phyloP scores from a whole-genome alignment of 2,113 vertebrate species.

The Oriolus oriolus region DNA sequence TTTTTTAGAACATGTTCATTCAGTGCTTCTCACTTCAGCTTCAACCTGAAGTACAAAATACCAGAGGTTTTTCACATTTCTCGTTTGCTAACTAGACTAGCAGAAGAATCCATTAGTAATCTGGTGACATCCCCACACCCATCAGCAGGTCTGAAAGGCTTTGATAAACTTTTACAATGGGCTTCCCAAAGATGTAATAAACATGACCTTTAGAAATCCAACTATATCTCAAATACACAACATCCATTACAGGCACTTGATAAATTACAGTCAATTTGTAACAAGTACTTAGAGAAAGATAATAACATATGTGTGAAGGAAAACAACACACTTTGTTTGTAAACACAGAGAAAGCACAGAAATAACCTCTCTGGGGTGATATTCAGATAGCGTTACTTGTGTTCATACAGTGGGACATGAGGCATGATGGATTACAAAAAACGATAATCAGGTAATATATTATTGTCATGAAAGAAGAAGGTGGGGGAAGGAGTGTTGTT shows the following conservation, averaged over 20 bases:
- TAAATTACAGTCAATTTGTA: background rate
- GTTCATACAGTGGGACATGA: background rate
- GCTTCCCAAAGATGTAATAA: background rate
- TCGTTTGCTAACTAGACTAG: background rate
- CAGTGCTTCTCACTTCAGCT: background rate
- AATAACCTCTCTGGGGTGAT: background rate
- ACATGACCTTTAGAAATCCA: background rate
- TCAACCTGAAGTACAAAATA: background rate
- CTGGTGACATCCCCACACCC: background rate
- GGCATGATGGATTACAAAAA: background rate
- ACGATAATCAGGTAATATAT: background rate
- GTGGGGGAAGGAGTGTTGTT: background rate
- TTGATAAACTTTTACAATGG: constrained; percentile 2
- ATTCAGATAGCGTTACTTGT: background rate
- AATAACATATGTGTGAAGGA: background rate
- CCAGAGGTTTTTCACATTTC: background rate
- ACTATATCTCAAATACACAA: background rate
- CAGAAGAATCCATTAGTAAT: background rate
- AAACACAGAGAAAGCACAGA: background rate
- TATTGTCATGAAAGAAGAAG: background rate
- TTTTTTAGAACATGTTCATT: background rate
- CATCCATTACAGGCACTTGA: background rate
- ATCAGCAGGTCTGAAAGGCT: background rate
- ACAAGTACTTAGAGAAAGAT: background rate
- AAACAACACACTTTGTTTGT: background rate